Evolutionary conservation across 1,140 invertebrate genomes (phyloP), one percentile per base, ranked within the genome.

Genomic region (Marisa cornuarietis): DNA sequence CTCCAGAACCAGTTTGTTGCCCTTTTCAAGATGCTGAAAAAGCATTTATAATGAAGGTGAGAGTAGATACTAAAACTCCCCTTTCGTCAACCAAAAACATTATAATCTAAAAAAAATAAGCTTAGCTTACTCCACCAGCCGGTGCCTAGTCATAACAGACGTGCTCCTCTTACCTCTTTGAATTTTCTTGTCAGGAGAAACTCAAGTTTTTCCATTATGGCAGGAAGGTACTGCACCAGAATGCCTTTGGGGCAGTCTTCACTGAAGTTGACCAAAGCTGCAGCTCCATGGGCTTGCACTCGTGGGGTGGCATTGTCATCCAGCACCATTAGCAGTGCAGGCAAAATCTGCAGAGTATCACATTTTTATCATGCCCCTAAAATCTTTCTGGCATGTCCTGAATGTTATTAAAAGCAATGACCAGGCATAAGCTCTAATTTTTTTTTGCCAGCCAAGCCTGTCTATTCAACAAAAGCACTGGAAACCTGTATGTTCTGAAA

Each of bases 181-280:
- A 99, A 97, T 91, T 99, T 99, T 71, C 95, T 93, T 69, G 94
- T 96, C 8, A 99, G 92, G 82, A 99, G 97, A 9, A 93, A 92
- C 92, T 99, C 96, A 65, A 99, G 92, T 91, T 98, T 98, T 20
- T 91, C 92, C 94, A 99, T 98, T 80, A 99, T 95, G 18, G 93
- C 94, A 88, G 97, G 94, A 63, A 99, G 92, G 91, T 99, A 99
- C 79, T 94, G 94, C 42, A 94, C 95, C 49, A 99, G 92, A 82
- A 99, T 98, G 31, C 73, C 76, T 90, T 99, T 99, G 0, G 98
- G 97, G 92, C 98, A 99, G 89, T 99, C 98, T 93, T 99, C 98
- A 88, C 97, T 98, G 91, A 99, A 99, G 92, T 99, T 99, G 0
- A 99, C 98, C 58, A 99, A 92, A 72, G 99, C 99, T 68, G 98